Evolutionary conservation across 2,888 invertebrate species (phyloP).

Genomic region (Campaea margaritaria): DNA sequence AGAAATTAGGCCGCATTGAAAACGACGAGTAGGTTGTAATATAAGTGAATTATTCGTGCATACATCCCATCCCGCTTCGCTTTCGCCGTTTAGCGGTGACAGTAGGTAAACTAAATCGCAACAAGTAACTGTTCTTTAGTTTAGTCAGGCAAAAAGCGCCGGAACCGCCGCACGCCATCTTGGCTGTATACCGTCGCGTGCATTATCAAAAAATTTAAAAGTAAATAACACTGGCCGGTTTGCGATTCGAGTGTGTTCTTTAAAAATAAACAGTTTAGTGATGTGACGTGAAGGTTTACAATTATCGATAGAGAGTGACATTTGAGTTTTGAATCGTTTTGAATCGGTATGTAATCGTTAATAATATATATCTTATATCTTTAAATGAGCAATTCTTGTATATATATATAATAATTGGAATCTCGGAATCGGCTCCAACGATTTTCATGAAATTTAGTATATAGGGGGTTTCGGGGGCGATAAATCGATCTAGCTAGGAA

Average conservation of each 20-base stretch:
- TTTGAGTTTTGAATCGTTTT: background rate
- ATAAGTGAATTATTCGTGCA: constrained; percentile 47
- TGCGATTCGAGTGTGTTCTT: constrained; percentile 13
- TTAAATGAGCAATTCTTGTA: too few relatives aligned
- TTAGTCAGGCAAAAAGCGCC: constrained; percentile 28
- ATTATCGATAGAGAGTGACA: constrained; percentile 14
- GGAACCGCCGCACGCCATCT: constrained; percentile 19
- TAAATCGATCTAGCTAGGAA: too few relatives aligned
- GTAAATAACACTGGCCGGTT: constrained; percentile 30
- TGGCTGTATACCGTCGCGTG: background rate
- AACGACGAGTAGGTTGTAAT: constrained; percentile 36
- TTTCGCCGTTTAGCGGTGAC: constrained; percentile 46
- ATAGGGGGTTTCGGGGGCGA: too few relatives aligned
- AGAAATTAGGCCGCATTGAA: constrained; percentile 35
- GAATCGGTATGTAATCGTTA: constrained; percentile 1
- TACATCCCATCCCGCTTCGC: constrained; percentile 37
- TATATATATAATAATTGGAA: too few relatives aligned
- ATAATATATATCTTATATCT: too few relatives aligned
- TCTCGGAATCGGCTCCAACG: too few relatives aligned
- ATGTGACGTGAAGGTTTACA: constrained; percentile 26
- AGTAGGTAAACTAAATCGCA: constrained; percentile 25
- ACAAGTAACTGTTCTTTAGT: constrained; percentile 35
- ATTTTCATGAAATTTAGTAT: too few relatives aligned
- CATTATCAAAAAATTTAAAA: constrained; percentile 14
- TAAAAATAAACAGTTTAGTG: constrained; percentile 32